phyloP scores from a whole-genome alignment of 2,888 invertebrate genomes.

The Drosophila basisetae region DNA sequence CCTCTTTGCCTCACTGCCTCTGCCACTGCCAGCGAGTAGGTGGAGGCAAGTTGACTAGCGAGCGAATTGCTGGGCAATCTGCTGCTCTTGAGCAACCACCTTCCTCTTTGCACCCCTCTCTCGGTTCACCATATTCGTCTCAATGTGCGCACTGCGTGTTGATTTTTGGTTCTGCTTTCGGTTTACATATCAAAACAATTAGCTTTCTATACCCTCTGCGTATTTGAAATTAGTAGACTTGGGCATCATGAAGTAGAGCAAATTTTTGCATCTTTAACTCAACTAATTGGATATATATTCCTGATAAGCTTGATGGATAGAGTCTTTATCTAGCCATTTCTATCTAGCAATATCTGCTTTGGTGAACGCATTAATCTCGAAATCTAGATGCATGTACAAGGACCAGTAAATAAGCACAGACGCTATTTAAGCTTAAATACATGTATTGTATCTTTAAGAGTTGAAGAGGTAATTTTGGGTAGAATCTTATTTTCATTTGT shows the following conservation, averaged over 20 bases:
- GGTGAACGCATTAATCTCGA: background rate
- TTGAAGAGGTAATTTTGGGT: background rate
- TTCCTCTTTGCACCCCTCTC: background rate
- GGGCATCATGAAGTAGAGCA: background rate
- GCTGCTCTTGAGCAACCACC: constrained; percentile 58
- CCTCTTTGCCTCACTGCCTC: constrained; percentile 35
- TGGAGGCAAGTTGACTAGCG: background rate
- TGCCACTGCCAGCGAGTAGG: constrained; percentile 27
- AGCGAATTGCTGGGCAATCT: constrained; percentile 38
- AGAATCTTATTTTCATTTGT: background rate
- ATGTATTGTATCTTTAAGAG: background rate
- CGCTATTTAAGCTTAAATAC: too few relatives aligned
- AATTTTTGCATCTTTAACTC: background rate
- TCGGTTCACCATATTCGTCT: background rate
- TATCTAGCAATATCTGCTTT: background rate
- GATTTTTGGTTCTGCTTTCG: constrained; percentile 76
- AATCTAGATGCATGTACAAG: background rate
- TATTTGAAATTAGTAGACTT: background rate
- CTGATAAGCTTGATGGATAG: background rate
- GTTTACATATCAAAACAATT: constrained; percentile 79
- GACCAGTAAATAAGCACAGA: background rate
- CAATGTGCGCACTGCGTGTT: constrained; percentile 64
- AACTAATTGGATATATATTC: background rate
- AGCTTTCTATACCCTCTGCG: constrained; percentile 41
- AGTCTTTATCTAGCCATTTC: background rate